Evolutionary conservation across 2,888 invertebrate genomes (phyloP), one percentile per base, ranked within the genome.

Genomic region (Drosophila paucipuncta): DNA sequence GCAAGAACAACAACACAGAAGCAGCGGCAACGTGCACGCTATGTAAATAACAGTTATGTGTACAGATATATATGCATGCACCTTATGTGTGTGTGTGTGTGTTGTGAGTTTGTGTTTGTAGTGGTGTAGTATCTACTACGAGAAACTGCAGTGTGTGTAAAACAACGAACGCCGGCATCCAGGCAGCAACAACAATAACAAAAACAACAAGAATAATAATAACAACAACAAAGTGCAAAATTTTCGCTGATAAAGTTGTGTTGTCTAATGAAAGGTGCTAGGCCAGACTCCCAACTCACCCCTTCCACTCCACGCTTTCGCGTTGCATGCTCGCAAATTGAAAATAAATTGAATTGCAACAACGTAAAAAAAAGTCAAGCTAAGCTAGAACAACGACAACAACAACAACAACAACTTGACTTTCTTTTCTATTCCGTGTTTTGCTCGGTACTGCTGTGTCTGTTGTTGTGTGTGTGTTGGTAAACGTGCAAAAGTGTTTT

Each of bases 321-420:
- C 66, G 63, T 85, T 83, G 74, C 86, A 83, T 80, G 90, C 74
- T 70, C 71, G 90, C 76, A 90, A 86, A 90, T 90, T 86, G 89
- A 88, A 86, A 86, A 86, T 86, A 86, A 80, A 82, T 85, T 81
- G 76, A 89, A 91, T 84, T 78, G 80, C 85, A 78, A 78, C 78
- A 89, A 83, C 78, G 89, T 88, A 83, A 81, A 83, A 76, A 85
- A 85, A 78, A 22, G 22, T 85, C 74, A 57, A 73, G 71, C 66
- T 49, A 52, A 63, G 64, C 37, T n/a, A 69, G 54, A 49, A 62
- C 53, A 35, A 65, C 43, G 31, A 60, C 43, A 57, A 68, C 41
- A 75, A 63, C 50, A 75, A 63, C 50, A 82, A 57, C 43, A 74
- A 50, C 59, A 62, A 35, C 30, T n/a, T 52, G 18, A 4, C n/a